These are phyloP conservation scores for Zaprionus capensis DNA, from an alignment of 1,140 invertebrate species.

Conservation along the genomic window DNA sequence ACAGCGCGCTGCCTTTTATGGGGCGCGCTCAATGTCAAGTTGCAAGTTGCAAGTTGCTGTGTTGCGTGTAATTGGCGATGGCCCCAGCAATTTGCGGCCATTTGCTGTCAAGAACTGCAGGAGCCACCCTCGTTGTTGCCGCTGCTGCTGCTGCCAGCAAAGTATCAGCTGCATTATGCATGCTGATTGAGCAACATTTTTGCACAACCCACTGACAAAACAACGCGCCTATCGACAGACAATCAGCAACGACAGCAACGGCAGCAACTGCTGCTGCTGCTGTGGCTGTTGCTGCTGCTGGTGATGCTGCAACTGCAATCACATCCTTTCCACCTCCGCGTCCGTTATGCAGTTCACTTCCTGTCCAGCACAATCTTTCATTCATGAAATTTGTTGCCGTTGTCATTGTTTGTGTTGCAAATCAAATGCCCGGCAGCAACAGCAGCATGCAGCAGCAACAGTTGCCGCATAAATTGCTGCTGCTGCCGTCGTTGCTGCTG, in stretches of 20 bases:
- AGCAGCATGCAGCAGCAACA: conserved; percentile 37
- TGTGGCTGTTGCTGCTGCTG: conserved; percentile 27
- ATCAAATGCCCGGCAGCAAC: conserved; percentile 78
- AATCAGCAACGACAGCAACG: conserved; percentile 65
- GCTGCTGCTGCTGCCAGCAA: neutral
- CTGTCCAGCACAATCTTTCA: conserved; percentile 81
- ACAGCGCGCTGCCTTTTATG: conserved; percentile 69
- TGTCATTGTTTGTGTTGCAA: conserved; percentile 83
- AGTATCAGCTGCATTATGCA: conserved; percentile 74
- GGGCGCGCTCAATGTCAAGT: conserved; percentile 67
- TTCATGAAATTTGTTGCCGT: conserved; percentile 83
- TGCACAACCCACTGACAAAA: conserved; percentile 80
- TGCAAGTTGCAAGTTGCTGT: conserved; percentile 21
- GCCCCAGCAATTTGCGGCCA: conserved; percentile 49
- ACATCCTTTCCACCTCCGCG: conserved; percentile 83
- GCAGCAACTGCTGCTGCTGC: conserved; percentile 40
- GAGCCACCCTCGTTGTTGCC: conserved; percentile 65
- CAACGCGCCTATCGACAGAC: conserved; percentile 80
- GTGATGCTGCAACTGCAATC: conserved; percentile 52
- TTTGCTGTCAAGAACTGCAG: conserved; percentile 37
- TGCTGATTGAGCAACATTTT: conserved; percentile 83
- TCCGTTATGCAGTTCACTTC: conserved; percentile 82
- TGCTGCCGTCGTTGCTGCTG: conserved; percentile 35
- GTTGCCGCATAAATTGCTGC: conserved; percentile 73
- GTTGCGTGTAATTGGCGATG: conserved; percentile 54